Percentiles rank a stretch among this genome's conserved stretches.
These are phyloP conservation scores for Serinus canaria DNA, from an alignment of 2,113 vertebrate genomes.

Conservation along the genomic window DNA sequence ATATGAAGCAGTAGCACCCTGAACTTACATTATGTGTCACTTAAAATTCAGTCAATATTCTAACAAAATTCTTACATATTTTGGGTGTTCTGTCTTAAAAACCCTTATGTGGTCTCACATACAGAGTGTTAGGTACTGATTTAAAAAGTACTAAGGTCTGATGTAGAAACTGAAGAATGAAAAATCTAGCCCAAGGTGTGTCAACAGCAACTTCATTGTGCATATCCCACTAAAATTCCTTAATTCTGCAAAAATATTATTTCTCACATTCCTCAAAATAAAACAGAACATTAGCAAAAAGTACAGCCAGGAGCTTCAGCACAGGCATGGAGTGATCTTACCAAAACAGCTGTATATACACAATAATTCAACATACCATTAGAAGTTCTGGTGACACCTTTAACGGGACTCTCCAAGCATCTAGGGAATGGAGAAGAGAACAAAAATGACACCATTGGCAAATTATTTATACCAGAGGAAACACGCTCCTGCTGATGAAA, in stretches of 20 bases:
- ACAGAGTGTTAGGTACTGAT: background rate
- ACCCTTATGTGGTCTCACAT: background rate
- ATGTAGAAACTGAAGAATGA: background rate
- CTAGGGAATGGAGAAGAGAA: constrained; percentile 60
- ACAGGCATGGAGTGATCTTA: background rate
- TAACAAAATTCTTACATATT: background rate
- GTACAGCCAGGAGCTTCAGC: background rate
- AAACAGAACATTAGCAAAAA: background rate
- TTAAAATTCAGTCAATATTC: background rate
- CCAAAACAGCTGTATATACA: background rate
- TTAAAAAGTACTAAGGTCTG: background rate
- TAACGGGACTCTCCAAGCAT: constrained; percentile 88
- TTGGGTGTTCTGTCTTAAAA: background rate
- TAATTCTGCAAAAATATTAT: background rate
- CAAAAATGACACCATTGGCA: background rate
- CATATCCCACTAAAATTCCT: background rate
- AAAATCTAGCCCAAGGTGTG: background rate
- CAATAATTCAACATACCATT: constrained; percentile 76
- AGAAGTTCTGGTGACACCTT: constrained; percentile 90
- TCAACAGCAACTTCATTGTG: background rate
- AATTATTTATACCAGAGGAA: background rate
- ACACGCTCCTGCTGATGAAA: background rate
- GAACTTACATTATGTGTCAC: background rate
- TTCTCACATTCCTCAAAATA: background rate
- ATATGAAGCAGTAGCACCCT: background rate